Evolutionary conservation across 2,113 vertebrate genomes (phyloP), one percentile per base, ranked within the genome.

Genomic region (Osmerus mordax): DNA sequence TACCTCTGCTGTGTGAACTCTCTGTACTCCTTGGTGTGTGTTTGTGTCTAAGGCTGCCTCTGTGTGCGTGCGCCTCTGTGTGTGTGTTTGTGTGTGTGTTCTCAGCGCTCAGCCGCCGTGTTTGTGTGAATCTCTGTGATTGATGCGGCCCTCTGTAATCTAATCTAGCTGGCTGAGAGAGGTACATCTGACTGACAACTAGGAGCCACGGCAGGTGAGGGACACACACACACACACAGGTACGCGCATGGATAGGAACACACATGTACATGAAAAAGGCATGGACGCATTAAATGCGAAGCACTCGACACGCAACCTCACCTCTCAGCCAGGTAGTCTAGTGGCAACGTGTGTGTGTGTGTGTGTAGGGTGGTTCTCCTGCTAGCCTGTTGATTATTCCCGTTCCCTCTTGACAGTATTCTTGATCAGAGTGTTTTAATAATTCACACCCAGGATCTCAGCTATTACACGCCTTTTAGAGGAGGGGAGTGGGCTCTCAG

Each of bases 401-500:
- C 61, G 55, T 77, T 81, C 77, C 55, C 82, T 78, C 74, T 70
- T 12, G 72, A 60, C 76, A 86, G 83, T 83, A 81, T 80, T 86
- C 77, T 78, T 78, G 78, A 79, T 83, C 68, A 65, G 70, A 62
- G 78, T 68, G 69, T 82, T 68, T 90, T 77, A 90, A 83, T 89
- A 88, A 90, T 87, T 89, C 82, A 87, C 84, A 78, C 75, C 82
- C 78, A 78, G 53, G 77, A 86, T 89, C 82, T 78, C 82, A 67
- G 82, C 83, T 69, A 83, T 87, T 87, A 87, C 84, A 81, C 71
- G 75, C 56, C 84, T 73, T 81, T 86, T 88, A 87, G 60, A 75
- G 25, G 86, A 84, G 83, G 75, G 82, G 76, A 79, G 82, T 63
- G 83, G 79, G 21, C 74, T 78, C 51, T 70, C 77, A 15, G 12